These are phyloP conservation scores for Bryconaethiops microstoma DNA, from an alignment of 2,797 vertebrate species.

Conservation along the genomic window DNA sequence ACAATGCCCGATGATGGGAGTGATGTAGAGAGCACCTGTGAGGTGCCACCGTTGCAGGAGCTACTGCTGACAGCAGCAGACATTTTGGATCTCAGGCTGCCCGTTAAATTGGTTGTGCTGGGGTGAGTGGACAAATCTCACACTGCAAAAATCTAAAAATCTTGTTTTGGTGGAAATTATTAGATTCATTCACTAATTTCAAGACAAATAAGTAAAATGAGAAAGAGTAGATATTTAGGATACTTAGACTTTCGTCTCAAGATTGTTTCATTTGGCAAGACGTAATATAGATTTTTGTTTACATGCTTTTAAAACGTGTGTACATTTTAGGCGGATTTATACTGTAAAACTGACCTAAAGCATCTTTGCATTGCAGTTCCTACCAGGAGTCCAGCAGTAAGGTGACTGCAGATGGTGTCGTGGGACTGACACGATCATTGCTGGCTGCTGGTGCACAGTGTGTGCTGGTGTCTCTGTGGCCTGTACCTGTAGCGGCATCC, in stretches of 20 bases:
- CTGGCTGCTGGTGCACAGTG: constrained; percentile 91
- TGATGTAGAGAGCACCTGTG: constrained; percentile 86
- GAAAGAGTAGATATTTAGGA: too few species aligned
- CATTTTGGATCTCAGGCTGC: constrained; percentile 86
- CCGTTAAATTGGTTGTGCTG: constrained; percentile 88
- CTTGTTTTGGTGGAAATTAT: too few species aligned
- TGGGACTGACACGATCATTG: constrained; percentile 91
- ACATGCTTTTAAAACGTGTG: neutral
- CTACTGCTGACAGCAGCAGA: constrained; percentile 94
- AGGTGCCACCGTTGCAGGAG: constrained; percentile 89
- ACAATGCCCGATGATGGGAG: constrained; percentile 86
- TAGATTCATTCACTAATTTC: too few species aligned
- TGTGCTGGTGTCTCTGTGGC: constrained; percentile 92
- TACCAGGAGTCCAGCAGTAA: constrained; percentile 88
- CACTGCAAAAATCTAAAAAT: too few species aligned
- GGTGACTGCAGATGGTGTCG: constrained; percentile 88
- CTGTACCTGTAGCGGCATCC: constrained; percentile 86
- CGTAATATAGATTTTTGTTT: neutral
- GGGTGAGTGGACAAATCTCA: constrained; percentile 68
- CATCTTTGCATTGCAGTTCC: constrained; percentile 65
- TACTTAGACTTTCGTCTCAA: too few species aligned
- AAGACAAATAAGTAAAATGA: too few species aligned
- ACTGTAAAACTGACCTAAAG: neutral
- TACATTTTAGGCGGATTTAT: neutral
- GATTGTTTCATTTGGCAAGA: too few species aligned